Evolutionary conservation across 1,140 invertebrate genomes (phyloP), one percentile per base, ranked within the genome.

Genomic region (Cherax quadricarinatus): DNA sequence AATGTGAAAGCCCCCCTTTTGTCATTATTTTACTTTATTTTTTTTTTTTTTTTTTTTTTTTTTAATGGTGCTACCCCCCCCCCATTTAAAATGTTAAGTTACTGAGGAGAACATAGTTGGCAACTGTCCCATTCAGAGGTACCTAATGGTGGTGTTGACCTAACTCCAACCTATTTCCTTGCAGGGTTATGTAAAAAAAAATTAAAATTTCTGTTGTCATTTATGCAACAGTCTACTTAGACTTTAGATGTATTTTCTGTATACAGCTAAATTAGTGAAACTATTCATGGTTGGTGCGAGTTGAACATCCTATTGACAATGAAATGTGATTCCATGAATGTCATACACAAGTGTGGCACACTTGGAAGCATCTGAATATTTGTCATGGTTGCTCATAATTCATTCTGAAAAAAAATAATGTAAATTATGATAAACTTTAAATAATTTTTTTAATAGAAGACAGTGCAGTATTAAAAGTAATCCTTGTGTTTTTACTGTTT

Each of bases 31-130:
- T 18, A 66, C 18, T 66, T 66, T 66, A 66, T 66, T 66, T 66
- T 66, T 21, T 18, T 18, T 66, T 18, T 66, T 66, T 66, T 16
- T 81, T 21, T 21, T 21, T 81, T 51, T 81, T 57, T 78, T 53
- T 87, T 78, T 87, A 75, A 48, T 81, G 87, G 87, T 89, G 87
- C 87, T 89, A 89, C 79, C 41, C 30, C 79, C 79, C 79, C 41
- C 30, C 79, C 79, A 80, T 48, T 75, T 82, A 73, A 82, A 81
- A 41, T 41, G 87, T 66, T 73, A 49, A 41, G 60, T 21, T 57
- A 82, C 24, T 89, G 87, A 89, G 87, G 78, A 89, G 79, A 81
- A 48, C 62, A 48, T 82, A 78, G 60, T 62, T 79, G 73, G 75
- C 86, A 88, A 51, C 57, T 57, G 86, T 80, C 86, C 75, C 30